These are phyloP conservation scores for Lumbricus terrestris DNA, from an alignment of 2,888 invertebrate species.

Conservation along the genomic window DNA sequence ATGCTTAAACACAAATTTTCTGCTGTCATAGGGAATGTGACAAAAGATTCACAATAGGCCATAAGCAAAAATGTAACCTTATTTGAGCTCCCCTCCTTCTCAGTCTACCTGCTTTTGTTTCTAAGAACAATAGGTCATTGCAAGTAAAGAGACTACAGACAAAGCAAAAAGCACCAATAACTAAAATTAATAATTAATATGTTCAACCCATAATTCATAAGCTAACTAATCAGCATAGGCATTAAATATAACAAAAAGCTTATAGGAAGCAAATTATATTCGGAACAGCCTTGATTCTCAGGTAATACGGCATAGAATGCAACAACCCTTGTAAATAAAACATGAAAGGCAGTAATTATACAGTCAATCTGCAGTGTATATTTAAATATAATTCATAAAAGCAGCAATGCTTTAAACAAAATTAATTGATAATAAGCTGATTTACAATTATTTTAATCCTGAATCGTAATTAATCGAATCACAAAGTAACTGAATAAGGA, in stretches of 20 bases:
- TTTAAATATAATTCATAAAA: background rate
- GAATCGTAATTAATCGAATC: background rate
- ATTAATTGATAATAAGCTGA: background rate
- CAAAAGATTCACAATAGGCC: no score
- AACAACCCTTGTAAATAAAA: no score
- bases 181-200: background rate
- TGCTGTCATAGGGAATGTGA: no score
- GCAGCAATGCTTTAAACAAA: background rate
- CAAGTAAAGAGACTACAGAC: background rate
- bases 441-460: background rate
- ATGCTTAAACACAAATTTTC: no score
- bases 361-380: no score
- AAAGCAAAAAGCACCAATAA: background rate
- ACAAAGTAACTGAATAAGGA: background rate
- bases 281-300: background rate
- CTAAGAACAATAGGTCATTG: background rate
- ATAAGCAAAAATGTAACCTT: no score
- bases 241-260: background rate
- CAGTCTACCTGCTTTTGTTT: no score
- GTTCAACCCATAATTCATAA: background rate
- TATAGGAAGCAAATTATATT: background rate
- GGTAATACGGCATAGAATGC: background rate
- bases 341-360: no score
- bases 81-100: no score
- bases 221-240: background rate